Evolutionary conservation across 1,140 invertebrate genomes (phyloP), one percentile per base, ranked within the genome.

Genomic region (Eulimnadia texana): DNA sequence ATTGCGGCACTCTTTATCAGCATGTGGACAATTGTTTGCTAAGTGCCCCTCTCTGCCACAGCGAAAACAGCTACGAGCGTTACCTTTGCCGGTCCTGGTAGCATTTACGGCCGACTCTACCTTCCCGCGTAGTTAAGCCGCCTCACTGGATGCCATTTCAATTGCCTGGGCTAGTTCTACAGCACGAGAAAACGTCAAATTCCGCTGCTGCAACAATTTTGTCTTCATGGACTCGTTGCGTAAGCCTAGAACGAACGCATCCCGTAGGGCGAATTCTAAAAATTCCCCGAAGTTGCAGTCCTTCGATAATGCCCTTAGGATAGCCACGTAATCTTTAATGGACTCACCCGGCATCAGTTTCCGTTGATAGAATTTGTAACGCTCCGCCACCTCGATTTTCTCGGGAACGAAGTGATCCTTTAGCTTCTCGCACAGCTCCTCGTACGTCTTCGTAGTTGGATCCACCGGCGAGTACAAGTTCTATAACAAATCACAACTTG

Each of bases 291-390:
- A 54, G 23, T 54, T 54, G 52, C 52, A 54, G 23, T 49, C 42
- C 24, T 56, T 20, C 27, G 58, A 19, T 22, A 60, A 56, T 1
- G 16, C 19, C 19, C 42, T n/a, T 27, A 60, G 58, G 13, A 57
- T 50, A n/a, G 49, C 58, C 19, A 60, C 16, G 24, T n/a, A 60
- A 2, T 11, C 28, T n/a, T 56, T 60, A 16, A 60, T 22, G n/a
- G 11, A 11, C 29, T 60, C 58, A n/a, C 24, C 58, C 2, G 49
- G 49, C 47, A 16, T 60, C 24, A 57, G 58, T 22, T 20, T 2
- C 2, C 58, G 2, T 24, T 60, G 42, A 56, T 60, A 42, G 28
- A 60, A 60, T 19, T 58, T 60, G 58, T 20, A 59, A 27, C 49
- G 51, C 25, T 60, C 58, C 2, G 58, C 58, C 13, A 60, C 56